Percentiles rank a stretch among this genome's conserved stretches.
Conservation (phyloP, 2,888 invertebrate species). For the Neelides folsomi region DNA sequence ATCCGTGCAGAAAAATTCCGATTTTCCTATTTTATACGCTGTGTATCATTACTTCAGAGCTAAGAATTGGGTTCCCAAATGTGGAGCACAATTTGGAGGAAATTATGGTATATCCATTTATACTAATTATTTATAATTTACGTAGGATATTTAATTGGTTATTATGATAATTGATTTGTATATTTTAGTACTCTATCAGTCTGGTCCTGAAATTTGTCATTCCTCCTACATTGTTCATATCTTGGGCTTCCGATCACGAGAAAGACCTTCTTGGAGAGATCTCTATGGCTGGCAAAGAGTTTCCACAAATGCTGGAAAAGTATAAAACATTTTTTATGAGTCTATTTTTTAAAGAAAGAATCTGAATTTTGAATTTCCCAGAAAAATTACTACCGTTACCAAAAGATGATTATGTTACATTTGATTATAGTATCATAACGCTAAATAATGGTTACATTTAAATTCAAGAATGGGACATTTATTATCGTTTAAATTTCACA, state of each 20-base stretch:
- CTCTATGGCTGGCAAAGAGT: slow-evolving; percentile 23
- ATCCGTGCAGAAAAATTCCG: slow-evolving; percentile 17
- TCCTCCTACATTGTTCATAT: slow-evolving; percentile 25
- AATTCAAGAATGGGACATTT: no score
- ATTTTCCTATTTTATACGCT: slow-evolving; percentile 26
- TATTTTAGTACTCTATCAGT: slow-evolving; percentile 24
- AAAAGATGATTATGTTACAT: no score
- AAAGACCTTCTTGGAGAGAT: slow-evolving; percentile 24
- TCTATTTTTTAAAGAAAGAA: background rate
- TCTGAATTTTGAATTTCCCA: no score
- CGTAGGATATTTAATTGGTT: no score
- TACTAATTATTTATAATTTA: no score
- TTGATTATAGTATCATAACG: no score
- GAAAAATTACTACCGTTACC: no score
- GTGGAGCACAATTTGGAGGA: slow-evolving; percentile 22
- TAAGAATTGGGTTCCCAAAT: slow-evolving; percentile 31
- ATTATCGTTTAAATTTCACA: background rate
- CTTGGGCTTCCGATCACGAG: slow-evolving; percentile 18
- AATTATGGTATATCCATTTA: slow-evolving; percentile 23
- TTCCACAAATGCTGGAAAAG: slow-evolving; percentile 23
- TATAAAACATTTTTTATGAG: slow-evolving; percentile 4
- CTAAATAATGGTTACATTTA: no score
- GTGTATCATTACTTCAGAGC: slow-evolving; percentile 30
- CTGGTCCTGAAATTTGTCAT: slow-evolving; percentile 26
- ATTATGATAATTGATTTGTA: no score